Evolutionary conservation across 1,140 invertebrate genomes (phyloP).

Genomic region (Drosophila subobscura): DNA sequence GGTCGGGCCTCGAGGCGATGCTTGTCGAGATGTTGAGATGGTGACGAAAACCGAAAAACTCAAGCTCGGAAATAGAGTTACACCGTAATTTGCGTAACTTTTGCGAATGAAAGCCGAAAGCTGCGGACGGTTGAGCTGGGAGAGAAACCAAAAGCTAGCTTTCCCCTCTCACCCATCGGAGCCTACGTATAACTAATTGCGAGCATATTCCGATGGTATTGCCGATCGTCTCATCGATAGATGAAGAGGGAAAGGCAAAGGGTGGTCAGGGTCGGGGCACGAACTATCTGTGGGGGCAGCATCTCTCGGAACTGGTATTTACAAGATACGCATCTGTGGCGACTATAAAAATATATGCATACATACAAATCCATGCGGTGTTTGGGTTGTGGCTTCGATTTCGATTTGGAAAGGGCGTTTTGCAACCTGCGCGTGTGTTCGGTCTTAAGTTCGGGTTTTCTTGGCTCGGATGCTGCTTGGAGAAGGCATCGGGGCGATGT

Average conservation of each 20-base stretch:
- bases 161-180: slow-evolving; percentile 20
- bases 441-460: slow-evolving; percentile 13
- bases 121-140: slow-evolving; percentile 6
- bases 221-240: slow-evolving; percentile 60
- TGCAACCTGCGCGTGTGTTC: slow-evolving; percentile 29
- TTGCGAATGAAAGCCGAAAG: slow-evolving; percentile 62
- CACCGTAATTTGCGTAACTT: slow-evolving; percentile 67
- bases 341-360: slow-evolving; percentile 25
- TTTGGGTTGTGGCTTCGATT: slow-evolving; percentile 20
- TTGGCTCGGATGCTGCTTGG: slow-evolving; percentile 2
- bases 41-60: slow-evolving; percentile 58
- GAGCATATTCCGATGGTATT: slow-evolving; percentile 37
- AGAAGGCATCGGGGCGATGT: slow-evolving; percentile 1
- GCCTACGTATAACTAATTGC: slow-evolving; percentile 50
- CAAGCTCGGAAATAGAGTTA: slow-evolving; percentile 9
- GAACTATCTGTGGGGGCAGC: slow-evolving; percentile 16
- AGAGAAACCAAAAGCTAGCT: slow-evolving; percentile 23
- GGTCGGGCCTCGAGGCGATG: not conserved
- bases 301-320: slow-evolving; percentile 36
- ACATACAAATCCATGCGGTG: slow-evolving; percentile 18
- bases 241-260: slow-evolving; percentile 38
- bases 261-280: not conserved
- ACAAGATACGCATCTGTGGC: slow-evolving; percentile 24
- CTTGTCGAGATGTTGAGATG: slow-evolving; percentile 9
- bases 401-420: slow-evolving; percentile 44